These are phyloP conservation scores for Drosophila burlai DNA, from an alignment of 1,140 invertebrate genomes.

Conservation along the genomic window DNA sequence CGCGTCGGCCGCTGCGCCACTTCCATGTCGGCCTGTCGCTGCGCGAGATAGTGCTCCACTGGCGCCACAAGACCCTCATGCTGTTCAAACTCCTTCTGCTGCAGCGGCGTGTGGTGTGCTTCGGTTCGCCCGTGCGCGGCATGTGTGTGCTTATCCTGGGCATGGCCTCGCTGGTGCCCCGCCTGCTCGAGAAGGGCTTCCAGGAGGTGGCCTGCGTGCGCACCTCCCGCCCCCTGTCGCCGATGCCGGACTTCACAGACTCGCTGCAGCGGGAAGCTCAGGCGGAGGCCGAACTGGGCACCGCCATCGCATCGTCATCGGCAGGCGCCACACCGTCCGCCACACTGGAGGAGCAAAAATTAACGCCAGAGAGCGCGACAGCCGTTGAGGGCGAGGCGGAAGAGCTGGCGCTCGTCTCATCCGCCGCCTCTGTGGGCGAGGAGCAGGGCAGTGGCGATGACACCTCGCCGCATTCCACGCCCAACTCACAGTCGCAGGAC, in stretches of 20 bases:
- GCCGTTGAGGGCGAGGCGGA: conserved; percentile 64
- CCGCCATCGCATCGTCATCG: neutral
- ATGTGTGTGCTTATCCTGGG: conserved; percentile 95
- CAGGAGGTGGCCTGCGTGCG: conserved; percentile 92
- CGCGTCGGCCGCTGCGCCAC: conserved; percentile 86
- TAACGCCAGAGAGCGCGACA: conserved; percentile 39
- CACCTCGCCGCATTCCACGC: conserved; percentile 72
- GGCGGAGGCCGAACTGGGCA: conserved; percentile 50
- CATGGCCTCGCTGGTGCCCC: conserved; percentile 95
- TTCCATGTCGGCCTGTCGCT: conserved; percentile 81
- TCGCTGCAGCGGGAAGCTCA: conserved; percentile 73
- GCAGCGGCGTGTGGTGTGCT: conserved; percentile 96
- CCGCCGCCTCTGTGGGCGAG: conserved; percentile 72
- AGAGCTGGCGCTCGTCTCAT: conserved; percentile 66
- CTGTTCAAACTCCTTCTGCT: conserved; percentile 97
- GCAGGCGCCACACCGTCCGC: neutral
- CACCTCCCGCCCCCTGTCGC: conserved; percentile 92
- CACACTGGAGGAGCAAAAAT: conserved; percentile 24
- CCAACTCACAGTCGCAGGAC: conserved; percentile 69
- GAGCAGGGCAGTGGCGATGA: conserved; percentile 66
- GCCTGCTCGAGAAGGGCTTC: conserved; percentile 95
- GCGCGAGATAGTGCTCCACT: conserved; percentile 86
- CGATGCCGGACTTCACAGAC: conserved; percentile 88
- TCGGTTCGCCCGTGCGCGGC: conserved; percentile 95
- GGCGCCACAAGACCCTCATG: conserved; percentile 96